Evolutionary conservation across 2,888 invertebrate species (phyloP), one percentile per base, ranked within the genome.

Genomic region (Drosophila anomalata): DNA sequence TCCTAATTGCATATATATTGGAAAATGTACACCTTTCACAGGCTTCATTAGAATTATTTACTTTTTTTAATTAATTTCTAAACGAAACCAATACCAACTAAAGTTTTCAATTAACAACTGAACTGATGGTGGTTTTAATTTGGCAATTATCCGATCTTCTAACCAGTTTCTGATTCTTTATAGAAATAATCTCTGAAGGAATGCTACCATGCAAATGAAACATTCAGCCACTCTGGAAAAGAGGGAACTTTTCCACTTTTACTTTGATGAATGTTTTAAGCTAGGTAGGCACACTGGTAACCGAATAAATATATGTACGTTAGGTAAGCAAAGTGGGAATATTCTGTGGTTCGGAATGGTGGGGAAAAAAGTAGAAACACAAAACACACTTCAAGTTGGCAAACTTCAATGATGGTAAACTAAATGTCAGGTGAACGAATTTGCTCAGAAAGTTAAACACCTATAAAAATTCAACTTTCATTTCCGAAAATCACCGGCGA

Each of bases 371-470:
- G 44, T 44, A 3, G 44, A 22, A 42, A 20, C 33, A 44, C 41
- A 72, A 55, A 53, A 50, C 36, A 36, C 50, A 51, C 72, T 69
- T 70, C 54, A 61, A 61, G 72, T 55, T 52, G 39, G 36, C n/a
- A 29, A 73, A 73, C 66, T 76, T 76, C 39, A 78, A 67, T 58
- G 68, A 66, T 56, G 47, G 62, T 58, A 71, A 60, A 73, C 59
- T 69, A 77, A 72, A 76, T 76, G 62, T 59, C 65, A 61, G 68
- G 53, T 63, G 75, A 83, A 78, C 78, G 73, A 77, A 75, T 73
- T 70, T 72, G 33, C 63, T 47, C 65, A 36, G 46, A 53, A 66
- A 46, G 33, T 79, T 66, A 70, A 60, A 73, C 75, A 72, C 75
- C 73, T 54, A 48, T 50, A 31, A 44, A 76, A 73, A 62, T 52